Conservation (phyloP, 2,888 invertebrate species). For the Drymonia ruficornis region DNA sequence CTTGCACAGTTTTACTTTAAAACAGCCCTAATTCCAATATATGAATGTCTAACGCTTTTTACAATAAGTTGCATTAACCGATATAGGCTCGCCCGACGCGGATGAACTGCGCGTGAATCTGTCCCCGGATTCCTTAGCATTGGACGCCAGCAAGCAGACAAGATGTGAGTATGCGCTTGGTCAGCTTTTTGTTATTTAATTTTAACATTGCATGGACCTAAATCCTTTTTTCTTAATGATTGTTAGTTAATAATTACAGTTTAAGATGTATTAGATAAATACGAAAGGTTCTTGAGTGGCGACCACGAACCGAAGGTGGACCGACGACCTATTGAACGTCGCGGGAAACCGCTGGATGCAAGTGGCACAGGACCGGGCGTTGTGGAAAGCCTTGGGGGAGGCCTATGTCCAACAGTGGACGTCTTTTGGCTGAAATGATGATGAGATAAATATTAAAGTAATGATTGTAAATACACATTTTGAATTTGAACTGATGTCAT, state of each 20-base stretch:
- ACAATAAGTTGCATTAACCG: conserved; percentile 10
- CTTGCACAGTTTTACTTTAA: neutral
- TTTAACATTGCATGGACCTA: conserved; percentile 8
- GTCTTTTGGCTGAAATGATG: too few species aligned
- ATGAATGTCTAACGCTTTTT: conserved; percentile 2
- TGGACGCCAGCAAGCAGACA: conserved; percentile 46
- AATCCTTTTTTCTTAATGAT: neutral
- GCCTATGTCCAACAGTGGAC: too few species aligned
- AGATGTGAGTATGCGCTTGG: conserved; percentile 38
- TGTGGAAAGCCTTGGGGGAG: too few species aligned
- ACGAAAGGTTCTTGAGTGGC: too few species aligned
- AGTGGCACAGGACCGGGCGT: too few species aligned
- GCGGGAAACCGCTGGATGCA: too few species aligned
- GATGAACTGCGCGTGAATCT: conserved; percentile 44
- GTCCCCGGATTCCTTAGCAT: conserved; percentile 50
- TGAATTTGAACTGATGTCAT: too few species aligned
- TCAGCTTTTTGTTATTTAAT: conserved; percentile 4
- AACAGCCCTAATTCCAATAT: neutral
- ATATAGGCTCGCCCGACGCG: conserved; percentile 58
- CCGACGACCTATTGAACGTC: too few species aligned
- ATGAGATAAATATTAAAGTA: too few species aligned
- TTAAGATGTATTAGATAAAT: too few species aligned
- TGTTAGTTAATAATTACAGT: neutral
- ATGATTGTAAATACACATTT: too few species aligned
- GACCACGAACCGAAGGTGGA: too few species aligned